Percentiles rank a stretch among this genome's conserved stretches.
These are phyloP conservation scores for Aleadryas rufinucha DNA, from an alignment of 2,113 vertebrate genomes.

Conservation along the genomic window DNA sequence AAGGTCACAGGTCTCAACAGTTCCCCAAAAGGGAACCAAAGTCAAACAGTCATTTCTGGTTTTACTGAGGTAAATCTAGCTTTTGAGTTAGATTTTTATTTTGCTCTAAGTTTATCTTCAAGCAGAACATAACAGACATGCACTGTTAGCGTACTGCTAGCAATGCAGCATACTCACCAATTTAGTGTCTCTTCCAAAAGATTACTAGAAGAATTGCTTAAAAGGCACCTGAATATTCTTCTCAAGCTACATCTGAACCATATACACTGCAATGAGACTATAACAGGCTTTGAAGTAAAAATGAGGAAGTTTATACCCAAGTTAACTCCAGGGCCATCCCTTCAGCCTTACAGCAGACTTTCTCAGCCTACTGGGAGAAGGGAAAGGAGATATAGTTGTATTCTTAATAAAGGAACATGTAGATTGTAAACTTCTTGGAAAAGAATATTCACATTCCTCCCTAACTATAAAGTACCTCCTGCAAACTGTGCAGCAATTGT, in stretches of 20 bases:
- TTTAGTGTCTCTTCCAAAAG: neutral
- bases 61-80: neutral
- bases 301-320: neutral
- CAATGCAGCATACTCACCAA: neutral
- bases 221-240: neutral
- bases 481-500: neutral
- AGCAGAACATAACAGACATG: neutral
- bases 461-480: neutral
- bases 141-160: neutral
- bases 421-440: neutral
- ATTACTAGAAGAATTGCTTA: neutral
- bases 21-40: neutral
- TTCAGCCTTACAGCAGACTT: neutral
- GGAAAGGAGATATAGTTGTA: neutral
- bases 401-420: neutral
- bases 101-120: neutral
- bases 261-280: neutral
- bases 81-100: neutral
- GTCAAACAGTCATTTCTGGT: neutral
- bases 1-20: neutral
- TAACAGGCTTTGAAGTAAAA: neutral
- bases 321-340: neutral
- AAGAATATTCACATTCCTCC: neutral
- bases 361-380: neutral
- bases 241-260: neutral